Evolutionary conservation across 2,113 vertebrate species (phyloP).

Genomic region (Pseudopodoces humilis): DNA sequence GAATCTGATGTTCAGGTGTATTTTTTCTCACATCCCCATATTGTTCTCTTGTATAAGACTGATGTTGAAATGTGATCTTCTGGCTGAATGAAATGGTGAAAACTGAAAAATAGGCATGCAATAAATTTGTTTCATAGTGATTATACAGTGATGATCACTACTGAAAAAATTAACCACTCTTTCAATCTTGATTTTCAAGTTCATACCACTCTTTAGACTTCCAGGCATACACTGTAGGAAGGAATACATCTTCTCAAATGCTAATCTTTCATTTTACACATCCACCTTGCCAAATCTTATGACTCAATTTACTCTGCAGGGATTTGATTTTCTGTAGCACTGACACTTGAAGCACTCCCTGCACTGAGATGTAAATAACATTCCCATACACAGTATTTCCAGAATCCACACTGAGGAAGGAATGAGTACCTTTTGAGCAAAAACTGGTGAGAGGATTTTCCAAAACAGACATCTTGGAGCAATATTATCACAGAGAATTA

Average conservation of each 20-base stretch:
- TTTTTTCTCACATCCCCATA: neutral
- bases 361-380: neutral
- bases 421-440: neutral
- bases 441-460: neutral
- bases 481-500: neutral
- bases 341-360: neutral
- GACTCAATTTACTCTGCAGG: conserved; percentile 13
- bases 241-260: neutral
- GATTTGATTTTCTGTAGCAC: neutral
- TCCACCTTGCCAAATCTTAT: neutral
- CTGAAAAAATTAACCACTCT: neutral
- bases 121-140: neutral
- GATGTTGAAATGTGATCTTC: neutral
- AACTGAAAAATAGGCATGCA: neutral
- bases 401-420: neutral
- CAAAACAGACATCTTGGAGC: neutral
- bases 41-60: neutral
- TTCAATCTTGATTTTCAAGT: neutral
- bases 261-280: neutral
- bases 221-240: neutral
- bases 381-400: neutral
- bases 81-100: neutral
- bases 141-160: neutral
- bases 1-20: neutral
- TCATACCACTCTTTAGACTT: neutral